Conservation (phyloP, 1,140 invertebrate species). For the Ditylenchus dipsaci region DNA sequence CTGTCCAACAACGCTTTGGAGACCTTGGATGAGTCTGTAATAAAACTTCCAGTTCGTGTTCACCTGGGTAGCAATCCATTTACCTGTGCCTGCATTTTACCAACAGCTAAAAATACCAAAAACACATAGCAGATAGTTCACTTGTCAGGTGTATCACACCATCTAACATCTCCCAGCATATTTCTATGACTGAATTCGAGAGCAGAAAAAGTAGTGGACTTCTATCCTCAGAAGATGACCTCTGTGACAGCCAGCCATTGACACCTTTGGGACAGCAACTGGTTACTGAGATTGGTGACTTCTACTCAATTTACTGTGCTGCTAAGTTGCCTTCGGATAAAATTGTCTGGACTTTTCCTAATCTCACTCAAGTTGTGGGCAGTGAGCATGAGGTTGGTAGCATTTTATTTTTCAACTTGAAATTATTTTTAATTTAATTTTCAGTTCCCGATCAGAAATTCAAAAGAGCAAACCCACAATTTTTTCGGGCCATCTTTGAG, state of each 20-base stretch:
- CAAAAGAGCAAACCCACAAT: not conserved
- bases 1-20: slow-evolving; percentile 26
- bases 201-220: too few relatives aligned
- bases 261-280: slow-evolving; percentile 36
- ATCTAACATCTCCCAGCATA: not conserved
- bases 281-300: slow-evolving; percentile 27
- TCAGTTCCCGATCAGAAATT: not conserved
- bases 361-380: slow-evolving; percentile 26
- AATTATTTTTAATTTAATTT: too few relatives aligned
- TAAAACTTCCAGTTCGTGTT: slow-evolving; percentile 16
- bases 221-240: not conserved
- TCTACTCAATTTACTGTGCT: slow-evolving; percentile 42
- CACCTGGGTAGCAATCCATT: slow-evolving; percentile 33
- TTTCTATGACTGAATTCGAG: not conserved
- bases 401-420: too few relatives aligned
- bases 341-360: slow-evolving; percentile 28
- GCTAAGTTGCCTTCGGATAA: not conserved
- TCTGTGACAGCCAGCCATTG: slow-evolving; percentile 12
- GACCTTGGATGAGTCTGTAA: slow-evolving; percentile 11
- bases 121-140: slow-evolving; percentile 19
- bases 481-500: not conserved
- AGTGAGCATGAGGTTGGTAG: slow-evolving; percentile 1
- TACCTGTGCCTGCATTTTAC: slow-evolving; percentile 32
- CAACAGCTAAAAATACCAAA: slow-evolving; percentile 13
- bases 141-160: slow-evolving; percentile 17